Evolutionary conservation across 2,888 invertebrate genomes (phyloP).

Genomic region (Embidobia sp.): DNA sequence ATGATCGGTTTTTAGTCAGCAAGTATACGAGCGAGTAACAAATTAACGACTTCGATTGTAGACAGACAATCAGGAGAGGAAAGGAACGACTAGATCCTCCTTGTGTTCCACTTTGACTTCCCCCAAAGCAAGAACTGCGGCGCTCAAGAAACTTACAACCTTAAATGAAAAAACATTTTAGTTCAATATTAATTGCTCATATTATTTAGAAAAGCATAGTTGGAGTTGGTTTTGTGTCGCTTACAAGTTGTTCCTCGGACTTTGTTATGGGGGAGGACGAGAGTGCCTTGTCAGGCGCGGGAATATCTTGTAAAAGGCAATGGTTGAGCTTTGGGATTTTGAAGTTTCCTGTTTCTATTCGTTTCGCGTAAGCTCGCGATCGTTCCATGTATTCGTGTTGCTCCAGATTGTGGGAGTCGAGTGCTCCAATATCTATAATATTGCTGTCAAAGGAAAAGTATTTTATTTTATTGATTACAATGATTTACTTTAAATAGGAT

Average conservation of each 20-base stretch:
- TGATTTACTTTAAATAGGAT: no score
- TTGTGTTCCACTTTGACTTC: constrained; percentile 93
- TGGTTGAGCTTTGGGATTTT: constrained; percentile 81
- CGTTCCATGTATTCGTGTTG: constrained; percentile 92
- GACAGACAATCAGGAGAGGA: constrained; percentile 82
- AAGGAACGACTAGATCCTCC: constrained; percentile 94
- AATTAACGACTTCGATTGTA: constrained; percentile 4
- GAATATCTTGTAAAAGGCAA: constrained; percentile 87
- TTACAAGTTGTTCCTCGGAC: constrained; percentile 88
- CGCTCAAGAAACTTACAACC: constrained; percentile 88
- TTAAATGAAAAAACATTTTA: constrained; percentile 80
- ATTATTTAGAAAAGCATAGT: background rate
- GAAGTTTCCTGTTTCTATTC: constrained; percentile 80
- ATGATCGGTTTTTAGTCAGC: background rate
- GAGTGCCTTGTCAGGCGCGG: constrained; percentile 88
- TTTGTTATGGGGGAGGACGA: constrained; percentile 84
- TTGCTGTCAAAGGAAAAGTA: constrained; percentile 85
- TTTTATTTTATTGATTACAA: no score
- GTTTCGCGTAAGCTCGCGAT: constrained; percentile 78
- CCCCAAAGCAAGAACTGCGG: constrained; percentile 87
- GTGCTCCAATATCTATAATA: constrained; percentile 96
- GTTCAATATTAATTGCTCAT: background rate
- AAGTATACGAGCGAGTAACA: constrained; percentile 1
- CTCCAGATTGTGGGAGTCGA: constrained; percentile 93
- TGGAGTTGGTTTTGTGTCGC: constrained; percentile 68